Evolutionary conservation across 2,113 vertebrate genomes (phyloP).

Genomic region (Setophaga petechia): DNA sequence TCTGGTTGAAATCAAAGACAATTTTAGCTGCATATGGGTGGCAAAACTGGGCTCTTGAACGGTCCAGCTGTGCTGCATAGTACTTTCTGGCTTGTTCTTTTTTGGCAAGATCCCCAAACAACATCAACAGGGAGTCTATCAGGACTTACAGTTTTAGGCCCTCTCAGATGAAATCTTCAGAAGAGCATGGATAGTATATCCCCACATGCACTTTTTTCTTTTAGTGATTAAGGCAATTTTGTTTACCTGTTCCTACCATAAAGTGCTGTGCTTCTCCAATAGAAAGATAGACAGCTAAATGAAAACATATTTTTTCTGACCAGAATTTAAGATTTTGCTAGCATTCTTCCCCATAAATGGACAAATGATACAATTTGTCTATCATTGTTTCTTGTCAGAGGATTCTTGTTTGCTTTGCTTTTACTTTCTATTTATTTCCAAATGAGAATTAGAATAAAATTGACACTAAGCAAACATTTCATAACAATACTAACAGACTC

Average conservation of each 20-base stretch:
- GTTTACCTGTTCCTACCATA: constrained; percentile 21
- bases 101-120: constrained; percentile 15
- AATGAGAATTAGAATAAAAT: constrained; percentile 37
- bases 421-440: constrained; percentile 28
- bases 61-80: constrained; percentile 48
- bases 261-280: constrained; percentile 26
- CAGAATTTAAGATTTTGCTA: constrained; percentile 8
- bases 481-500: constrained; percentile 42
- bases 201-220: neutral
- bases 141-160: neutral
- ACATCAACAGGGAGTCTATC: neutral
- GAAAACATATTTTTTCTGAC: constrained; percentile 30
- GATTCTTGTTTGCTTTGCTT: constrained; percentile 41
- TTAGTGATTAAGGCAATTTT: constrained; percentile 72
- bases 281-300: neutral
- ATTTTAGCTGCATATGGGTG: constrained; percentile 19
- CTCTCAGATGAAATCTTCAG: neutral
- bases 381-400: constrained; percentile 16
- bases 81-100: constrained; percentile 30
- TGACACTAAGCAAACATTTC: constrained; percentile 33
- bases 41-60: constrained; percentile 16
- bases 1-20: constrained; percentile 4
- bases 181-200: neutral
- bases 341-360: neutral
- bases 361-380: constrained; percentile 27